phyloP scores from a whole-genome alignment of 1,140 invertebrate genomes.

The Zaprionus africanus region DNA sequence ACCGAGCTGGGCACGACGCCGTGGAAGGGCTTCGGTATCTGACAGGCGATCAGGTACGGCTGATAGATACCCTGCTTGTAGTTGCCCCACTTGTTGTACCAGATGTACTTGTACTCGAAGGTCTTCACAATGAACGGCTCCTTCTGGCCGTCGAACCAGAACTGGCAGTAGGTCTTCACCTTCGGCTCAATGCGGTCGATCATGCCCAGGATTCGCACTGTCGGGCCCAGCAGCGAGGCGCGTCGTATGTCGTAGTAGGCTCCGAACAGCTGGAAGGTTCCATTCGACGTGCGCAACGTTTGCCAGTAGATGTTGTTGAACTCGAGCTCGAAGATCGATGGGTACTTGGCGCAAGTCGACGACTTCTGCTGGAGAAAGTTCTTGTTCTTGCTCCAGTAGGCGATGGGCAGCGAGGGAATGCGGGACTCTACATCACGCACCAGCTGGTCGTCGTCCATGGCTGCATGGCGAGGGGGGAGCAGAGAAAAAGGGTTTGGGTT shows the following conservation, averaged over 20 bases:
- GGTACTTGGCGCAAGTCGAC: constrained; percentile 91
- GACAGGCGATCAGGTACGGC: constrained; percentile 95
- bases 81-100: constrained; percentile 97
- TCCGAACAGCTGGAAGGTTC: constrained; percentile 94
- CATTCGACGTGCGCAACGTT: constrained; percentile 90
- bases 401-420: constrained; percentile 92
- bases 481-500: not conserved
- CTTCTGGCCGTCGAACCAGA: constrained; percentile 94
- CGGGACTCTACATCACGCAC: constrained; percentile 90
- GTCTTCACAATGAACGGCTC: constrained; percentile 92
- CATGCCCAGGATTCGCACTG: constrained; percentile 94
- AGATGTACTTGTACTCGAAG: constrained; percentile 96
- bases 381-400: constrained; percentile 92
- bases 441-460: constrained; percentile 89
- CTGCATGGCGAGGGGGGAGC: constrained; percentile 28
- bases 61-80: constrained; percentile 96
- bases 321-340: constrained; percentile 93
- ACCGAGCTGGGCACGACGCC: constrained; percentile 92
- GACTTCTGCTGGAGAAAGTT: constrained; percentile 88
- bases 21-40: constrained; percentile 90
- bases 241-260: constrained; percentile 94
- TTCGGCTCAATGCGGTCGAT: constrained; percentile 94
- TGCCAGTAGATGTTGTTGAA: constrained; percentile 98
- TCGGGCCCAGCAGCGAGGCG: constrained; percentile 90
- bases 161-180: constrained; percentile 92